Percentiles rank a stretch among this genome's conserved stretches.
Conservation (phyloP, 2,113 vertebrate genomes). For the Sminthopsis crassicaudata region DNA sequence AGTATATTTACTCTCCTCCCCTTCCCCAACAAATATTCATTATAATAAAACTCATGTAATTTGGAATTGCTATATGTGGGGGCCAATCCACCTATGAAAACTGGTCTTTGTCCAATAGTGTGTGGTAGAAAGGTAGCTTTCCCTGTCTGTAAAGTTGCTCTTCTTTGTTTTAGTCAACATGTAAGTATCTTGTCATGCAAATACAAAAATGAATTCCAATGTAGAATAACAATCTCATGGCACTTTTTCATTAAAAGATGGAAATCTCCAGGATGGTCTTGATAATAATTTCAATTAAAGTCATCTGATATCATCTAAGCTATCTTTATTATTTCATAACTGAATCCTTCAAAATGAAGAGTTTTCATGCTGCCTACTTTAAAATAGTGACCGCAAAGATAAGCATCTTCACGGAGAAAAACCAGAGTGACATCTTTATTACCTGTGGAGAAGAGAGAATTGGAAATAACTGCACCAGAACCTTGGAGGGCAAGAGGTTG, state of each 20-base stretch:
- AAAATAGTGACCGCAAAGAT: neutral
- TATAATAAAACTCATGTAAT: neutral
- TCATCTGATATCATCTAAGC: neutral
- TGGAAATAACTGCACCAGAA: neutral
- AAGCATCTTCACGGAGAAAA: neutral
- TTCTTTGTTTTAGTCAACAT: neutral
- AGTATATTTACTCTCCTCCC: neutral
- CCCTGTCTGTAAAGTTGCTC: accelerated
- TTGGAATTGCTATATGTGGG: neutral
- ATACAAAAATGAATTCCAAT: slow-evolving; percentile 6
- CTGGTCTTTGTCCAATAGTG: neutral
- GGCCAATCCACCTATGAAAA: neutral
- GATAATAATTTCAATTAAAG: slow-evolving; percentile 46
- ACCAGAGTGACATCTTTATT: neutral
- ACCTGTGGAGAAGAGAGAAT: neutral
- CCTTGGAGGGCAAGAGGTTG: neutral
- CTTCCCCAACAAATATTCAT: neutral
- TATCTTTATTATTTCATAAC: slow-evolving; percentile 4
- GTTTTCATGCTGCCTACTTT: neutral
- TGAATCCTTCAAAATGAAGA: neutral
- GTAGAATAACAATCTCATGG: neutral
- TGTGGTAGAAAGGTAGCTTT: neutral
- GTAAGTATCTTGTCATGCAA: neutral
- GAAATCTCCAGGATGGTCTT: slow-evolving; percentile 13
- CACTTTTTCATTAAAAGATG: neutral